These are phyloP conservation scores for Ridgeia piscesae DNA, from an alignment of 1,140 invertebrate genomes.

Conservation along the genomic window DNA sequence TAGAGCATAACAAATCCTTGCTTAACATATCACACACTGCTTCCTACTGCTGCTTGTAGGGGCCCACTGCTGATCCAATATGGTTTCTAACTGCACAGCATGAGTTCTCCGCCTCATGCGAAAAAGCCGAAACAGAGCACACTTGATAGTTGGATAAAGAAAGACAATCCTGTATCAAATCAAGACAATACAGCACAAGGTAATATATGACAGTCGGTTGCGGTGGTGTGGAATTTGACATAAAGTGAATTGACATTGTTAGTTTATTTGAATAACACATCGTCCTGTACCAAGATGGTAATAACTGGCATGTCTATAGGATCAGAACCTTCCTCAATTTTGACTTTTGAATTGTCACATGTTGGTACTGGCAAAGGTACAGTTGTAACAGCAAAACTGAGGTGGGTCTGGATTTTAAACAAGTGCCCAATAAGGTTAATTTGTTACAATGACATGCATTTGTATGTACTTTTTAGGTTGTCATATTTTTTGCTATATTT, in stretches of 20 bases:
- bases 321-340: too few relatives aligned
- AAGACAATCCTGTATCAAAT: not conserved
- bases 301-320: too few relatives aligned
- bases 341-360: too few relatives aligned
- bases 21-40: not conserved
- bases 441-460: too few relatives aligned
- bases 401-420: too few relatives aligned
- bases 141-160: not conserved
- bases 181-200: not conserved
- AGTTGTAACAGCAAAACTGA: too few relatives aligned
- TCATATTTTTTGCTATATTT: too few relatives aligned
- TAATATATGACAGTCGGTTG: not conserved
- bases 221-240: not conserved
- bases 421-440: too few relatives aligned
- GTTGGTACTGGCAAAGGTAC: too few relatives aligned
- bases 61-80: not conserved
- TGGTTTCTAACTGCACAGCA: not conserved
- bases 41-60: not conserved
- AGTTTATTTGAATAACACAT: not conserved
- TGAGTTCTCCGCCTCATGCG: not conserved
- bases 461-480: too few relatives aligned
- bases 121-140: not conserved
- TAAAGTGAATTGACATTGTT: not conserved
- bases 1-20: not conserved
- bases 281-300: too few relatives aligned